These are phyloP conservation scores for Volucella inanis DNA, from an alignment of 2,888 invertebrate genomes.

Conservation along the genomic window DNA sequence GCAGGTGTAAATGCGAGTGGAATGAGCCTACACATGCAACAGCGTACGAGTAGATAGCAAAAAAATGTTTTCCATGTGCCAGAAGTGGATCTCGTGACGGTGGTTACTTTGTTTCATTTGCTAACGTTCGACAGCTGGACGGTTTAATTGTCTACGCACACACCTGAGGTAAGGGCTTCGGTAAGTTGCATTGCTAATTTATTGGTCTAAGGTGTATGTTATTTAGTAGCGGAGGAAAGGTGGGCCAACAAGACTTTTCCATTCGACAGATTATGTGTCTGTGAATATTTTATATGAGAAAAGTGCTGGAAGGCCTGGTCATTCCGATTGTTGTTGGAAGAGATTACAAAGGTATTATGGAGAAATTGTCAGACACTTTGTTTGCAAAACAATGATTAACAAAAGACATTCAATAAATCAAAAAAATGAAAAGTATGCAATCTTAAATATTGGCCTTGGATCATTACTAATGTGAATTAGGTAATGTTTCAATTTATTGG, in stretches of 20 bases:
- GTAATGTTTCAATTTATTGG: no score
- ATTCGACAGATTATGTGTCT: conserved; percentile 11
- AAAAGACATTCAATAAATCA: no score
- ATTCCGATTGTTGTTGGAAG: not conserved
- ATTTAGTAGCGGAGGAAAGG: conserved; percentile 41
- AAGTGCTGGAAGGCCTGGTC: not conserved
- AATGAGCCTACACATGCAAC: conserved; percentile 57
- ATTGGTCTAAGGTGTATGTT: conserved; percentile 17
- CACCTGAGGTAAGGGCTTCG: conserved; percentile 5
- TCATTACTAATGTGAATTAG: no score
- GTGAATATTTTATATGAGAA: not conserved
- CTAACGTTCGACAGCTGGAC: conserved; percentile 26
- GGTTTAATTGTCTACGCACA: conserved; percentile 38
- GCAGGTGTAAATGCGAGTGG: conserved; percentile 51
- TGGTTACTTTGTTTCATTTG: conserved; percentile 50
- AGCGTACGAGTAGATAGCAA: conserved; percentile 22
- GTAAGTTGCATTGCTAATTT: conserved; percentile 60
- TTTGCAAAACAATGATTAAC: no score
- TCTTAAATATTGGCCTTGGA: no score
- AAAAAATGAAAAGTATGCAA: no score
- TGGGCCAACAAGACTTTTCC: conserved; percentile 29
- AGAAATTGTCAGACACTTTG: no score
- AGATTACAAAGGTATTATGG: not conserved
- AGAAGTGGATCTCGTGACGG: conserved; percentile 64
- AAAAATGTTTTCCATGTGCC: conserved; percentile 23